These are phyloP conservation scores for Cassiopea andromeda DNA, from an alignment of 30 jellyfish, hydroid and myxozoan genomes.

Conservation along the genomic window DNA sequence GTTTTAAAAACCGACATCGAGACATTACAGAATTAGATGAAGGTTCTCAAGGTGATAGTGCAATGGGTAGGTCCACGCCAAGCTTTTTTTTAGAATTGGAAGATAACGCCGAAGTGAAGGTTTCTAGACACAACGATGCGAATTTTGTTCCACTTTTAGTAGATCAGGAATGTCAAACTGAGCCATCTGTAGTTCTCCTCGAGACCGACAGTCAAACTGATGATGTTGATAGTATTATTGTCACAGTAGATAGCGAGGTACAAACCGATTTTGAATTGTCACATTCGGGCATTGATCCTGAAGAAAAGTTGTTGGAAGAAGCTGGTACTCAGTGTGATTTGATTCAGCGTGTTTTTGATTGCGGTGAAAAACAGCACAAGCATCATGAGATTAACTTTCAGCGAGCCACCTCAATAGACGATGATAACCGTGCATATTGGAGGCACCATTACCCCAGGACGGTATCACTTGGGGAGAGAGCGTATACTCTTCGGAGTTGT, in stretches of 20 bases:
- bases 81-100: conserved; percentile 53
- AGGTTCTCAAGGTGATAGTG: conserved; percentile 36
- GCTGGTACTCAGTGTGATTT: conserved; percentile 51
- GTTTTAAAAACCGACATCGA: conserved; percentile 54
- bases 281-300: not conserved
- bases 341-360: conserved; percentile 19
- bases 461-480: not conserved
- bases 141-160: conserved; percentile 5
- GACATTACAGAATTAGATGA: conserved; percentile 62
- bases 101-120: conserved; percentile 59
- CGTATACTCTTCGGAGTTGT: conserved; percentile 49
- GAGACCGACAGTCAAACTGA: conserved; percentile 54
- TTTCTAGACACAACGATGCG: conserved; percentile 39
- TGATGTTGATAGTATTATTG: not conserved
- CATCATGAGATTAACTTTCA: conserved; percentile 5
- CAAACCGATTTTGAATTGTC: conserved; percentile 24
- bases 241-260: conserved; percentile 28
- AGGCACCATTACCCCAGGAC: not conserved
- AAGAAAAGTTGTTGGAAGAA: not conserved
- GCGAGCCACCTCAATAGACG: conserved; percentile 23
- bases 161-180: conserved; percentile 67
- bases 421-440: not conserved
- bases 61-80: conserved; percentile 52
- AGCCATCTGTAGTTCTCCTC: not conserved
- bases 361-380: not conserved